Evolutionary conservation across 2,113 vertebrate species (phyloP).

Genomic region (Microcebus lehilahytsara): DNA sequence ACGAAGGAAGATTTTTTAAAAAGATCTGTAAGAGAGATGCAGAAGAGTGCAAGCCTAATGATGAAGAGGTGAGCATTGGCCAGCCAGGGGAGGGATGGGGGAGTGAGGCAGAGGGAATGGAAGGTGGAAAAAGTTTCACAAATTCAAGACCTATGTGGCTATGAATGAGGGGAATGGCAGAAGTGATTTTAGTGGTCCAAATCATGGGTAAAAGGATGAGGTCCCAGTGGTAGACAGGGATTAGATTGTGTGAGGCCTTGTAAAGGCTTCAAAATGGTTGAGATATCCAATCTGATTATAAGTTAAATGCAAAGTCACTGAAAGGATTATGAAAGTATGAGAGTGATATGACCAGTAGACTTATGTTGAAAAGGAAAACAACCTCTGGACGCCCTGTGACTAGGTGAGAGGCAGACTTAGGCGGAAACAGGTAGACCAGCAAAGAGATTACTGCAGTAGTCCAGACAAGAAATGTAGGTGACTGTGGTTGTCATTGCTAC

Average conservation of each 20-base stretch:
- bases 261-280: not conserved
- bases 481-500: not conserved
- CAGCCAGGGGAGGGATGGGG: not conserved
- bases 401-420: not conserved
- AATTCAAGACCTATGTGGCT: not conserved
- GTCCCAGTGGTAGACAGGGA: not conserved
- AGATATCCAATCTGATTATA: not conserved
- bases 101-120: not conserved
- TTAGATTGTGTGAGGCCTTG: not conserved
- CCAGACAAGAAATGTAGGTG: not conserved
- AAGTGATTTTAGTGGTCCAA: not conserved
- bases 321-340: not conserved
- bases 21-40: not conserved
- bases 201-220: not conserved
- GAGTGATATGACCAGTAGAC: not conserved
- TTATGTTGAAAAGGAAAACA: not conserved
- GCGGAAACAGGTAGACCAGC: not conserved
- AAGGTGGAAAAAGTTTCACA: not conserved
- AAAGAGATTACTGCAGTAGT: not conserved
- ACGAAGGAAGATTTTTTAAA: not conserved
- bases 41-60: not conserved
- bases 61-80: not conserved
- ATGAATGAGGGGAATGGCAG: rapidly evolving
- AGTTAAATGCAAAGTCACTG: not conserved
- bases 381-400: not conserved